phyloP scores from a whole-genome alignment of 2,888 invertebrate species.

The Macrosoma leucophasiata region DNA sequence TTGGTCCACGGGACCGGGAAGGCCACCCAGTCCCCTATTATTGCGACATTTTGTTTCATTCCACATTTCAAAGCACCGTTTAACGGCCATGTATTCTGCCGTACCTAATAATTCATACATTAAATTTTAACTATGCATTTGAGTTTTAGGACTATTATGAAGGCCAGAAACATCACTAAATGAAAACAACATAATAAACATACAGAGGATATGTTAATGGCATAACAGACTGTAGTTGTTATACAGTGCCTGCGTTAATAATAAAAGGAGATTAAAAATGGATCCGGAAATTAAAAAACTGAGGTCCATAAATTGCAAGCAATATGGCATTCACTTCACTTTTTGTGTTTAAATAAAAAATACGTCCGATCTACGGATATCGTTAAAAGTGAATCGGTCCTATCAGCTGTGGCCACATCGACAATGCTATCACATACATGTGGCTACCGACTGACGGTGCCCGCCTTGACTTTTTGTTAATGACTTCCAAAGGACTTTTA shows the following conservation, averaged over 20 bases:
- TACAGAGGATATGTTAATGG: too few relatives aligned
- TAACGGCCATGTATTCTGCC: slow-evolving; percentile 23
- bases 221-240: too few relatives aligned
- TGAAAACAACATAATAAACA: too few relatives aligned
- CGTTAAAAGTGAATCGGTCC: slow-evolving; percentile 47
- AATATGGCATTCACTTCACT: slow-evolving; percentile 45
- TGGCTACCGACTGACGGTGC: slow-evolving; percentile 67
- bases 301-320: slow-evolving; percentile 61
- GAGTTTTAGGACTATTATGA: too few relatives aligned
- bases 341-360: slow-evolving; percentile 49
- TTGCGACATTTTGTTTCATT: slow-evolving; percentile 32
- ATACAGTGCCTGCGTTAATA: too few relatives aligned
- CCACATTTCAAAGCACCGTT: slow-evolving; percentile 31
- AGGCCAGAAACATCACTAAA: too few relatives aligned
- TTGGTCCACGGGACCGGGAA: slow-evolving; percentile 43
- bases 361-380: slow-evolving; percentile 51
- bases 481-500: slow-evolving; percentile 29
- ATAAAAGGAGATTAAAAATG: too few relatives aligned
- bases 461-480: slow-evolving; percentile 34
- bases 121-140: too few relatives aligned
- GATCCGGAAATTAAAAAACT: slow-evolving; percentile 59
- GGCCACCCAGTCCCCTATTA: slow-evolving; percentile 48
- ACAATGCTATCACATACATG: slow-evolving; percentile 63
- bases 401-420: slow-evolving; percentile 54
- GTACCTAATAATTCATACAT: too few relatives aligned